These are phyloP conservation scores for Oryzias curvinotus DNA, from an alignment of 2,113 vertebrate genomes.

Conservation along the genomic window DNA sequence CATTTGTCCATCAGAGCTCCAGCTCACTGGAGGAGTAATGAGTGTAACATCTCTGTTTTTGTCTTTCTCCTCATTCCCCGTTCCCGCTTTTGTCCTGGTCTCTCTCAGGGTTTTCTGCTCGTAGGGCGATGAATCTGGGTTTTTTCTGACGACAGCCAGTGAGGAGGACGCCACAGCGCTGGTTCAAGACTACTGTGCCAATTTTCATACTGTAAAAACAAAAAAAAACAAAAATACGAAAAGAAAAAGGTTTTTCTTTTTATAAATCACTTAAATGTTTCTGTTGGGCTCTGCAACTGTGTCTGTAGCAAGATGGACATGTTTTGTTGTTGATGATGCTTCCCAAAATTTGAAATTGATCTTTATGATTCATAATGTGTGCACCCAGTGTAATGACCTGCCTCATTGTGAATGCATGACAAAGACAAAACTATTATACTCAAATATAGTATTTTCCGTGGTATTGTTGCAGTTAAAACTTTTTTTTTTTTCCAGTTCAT, in stretches of 20 bases:
- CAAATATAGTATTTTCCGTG: slow-evolving; percentile 67
- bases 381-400: slow-evolving; percentile 67
- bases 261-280: slow-evolving; percentile 62
- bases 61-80: slow-evolving; percentile 19
- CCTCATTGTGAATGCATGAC: slow-evolving; percentile 78
- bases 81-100: slow-evolving; percentile 22
- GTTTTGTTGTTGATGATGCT: slow-evolving; percentile 67
- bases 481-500: slow-evolving; percentile 60
- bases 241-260: slow-evolving; percentile 35
- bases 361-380: slow-evolving; percentile 62
- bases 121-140: slow-evolving; percentile 52
- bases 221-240: slow-evolving; percentile 26
- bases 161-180: slow-evolving; percentile 42
- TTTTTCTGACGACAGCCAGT: slow-evolving; percentile 45
- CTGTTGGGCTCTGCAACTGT: slow-evolving; percentile 66
- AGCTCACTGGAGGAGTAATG: slow-evolving; percentile 47
- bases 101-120: slow-evolving; percentile 80
- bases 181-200: slow-evolving; percentile 79
- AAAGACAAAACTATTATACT: slow-evolving; percentile 67
- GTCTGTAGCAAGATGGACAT: slow-evolving; percentile 71
- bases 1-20: slow-evolving; percentile 59
- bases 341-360: slow-evolving; percentile 61
- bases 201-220: slow-evolving; percentile 72
- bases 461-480: slow-evolving; percentile 63
- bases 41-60: slow-evolving; percentile 49